Conservation (phyloP, 2,888 invertebrate species). For the Piscicola geometra region DNA sequence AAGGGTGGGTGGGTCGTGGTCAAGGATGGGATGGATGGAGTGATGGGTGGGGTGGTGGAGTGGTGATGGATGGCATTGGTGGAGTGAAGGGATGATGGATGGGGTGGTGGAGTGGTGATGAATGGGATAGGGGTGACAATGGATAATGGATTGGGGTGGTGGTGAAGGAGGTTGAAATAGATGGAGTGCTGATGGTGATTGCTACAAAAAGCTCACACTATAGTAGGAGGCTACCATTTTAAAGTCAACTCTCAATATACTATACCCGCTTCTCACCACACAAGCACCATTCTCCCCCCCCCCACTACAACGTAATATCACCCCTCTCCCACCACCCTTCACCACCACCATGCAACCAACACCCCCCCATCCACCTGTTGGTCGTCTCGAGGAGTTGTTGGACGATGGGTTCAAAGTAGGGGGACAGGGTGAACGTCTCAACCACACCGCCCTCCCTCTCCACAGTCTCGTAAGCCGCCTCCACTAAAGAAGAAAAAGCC, state of each 20-base stretch:
- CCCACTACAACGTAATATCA: neutral
- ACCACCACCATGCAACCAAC: too few relatives aligned
- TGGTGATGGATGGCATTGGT: too few relatives aligned
- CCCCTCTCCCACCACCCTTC: neutral
- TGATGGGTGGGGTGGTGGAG: neutral
- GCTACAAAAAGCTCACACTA: too few relatives aligned
- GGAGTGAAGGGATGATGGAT: too few relatives aligned
- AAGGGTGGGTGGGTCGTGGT: neutral
- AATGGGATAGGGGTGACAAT: too few relatives aligned
- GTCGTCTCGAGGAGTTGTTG: constrained; percentile 74
- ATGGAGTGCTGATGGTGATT: too few relatives aligned
- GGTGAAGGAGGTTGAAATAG: too few relatives aligned
- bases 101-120: too few relatives aligned
- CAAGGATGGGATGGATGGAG: neutral
- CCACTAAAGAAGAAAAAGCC: constrained; percentile 88
- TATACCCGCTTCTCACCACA: neutral
- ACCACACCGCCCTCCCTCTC: constrained; percentile 63
- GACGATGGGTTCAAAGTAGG: constrained; percentile 88
- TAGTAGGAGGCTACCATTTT: too few relatives aligned
- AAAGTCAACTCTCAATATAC: neutral
- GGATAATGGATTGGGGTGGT: too few relatives aligned
- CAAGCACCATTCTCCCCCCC: neutral
- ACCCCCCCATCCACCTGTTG: constrained; percentile 39
- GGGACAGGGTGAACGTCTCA: constrained; percentile 85
- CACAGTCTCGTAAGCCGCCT: constrained; percentile 89